Evolutionary conservation across 2,888 invertebrate genomes (phyloP).

Genomic region (Nipponacmea schrenckii): DNA sequence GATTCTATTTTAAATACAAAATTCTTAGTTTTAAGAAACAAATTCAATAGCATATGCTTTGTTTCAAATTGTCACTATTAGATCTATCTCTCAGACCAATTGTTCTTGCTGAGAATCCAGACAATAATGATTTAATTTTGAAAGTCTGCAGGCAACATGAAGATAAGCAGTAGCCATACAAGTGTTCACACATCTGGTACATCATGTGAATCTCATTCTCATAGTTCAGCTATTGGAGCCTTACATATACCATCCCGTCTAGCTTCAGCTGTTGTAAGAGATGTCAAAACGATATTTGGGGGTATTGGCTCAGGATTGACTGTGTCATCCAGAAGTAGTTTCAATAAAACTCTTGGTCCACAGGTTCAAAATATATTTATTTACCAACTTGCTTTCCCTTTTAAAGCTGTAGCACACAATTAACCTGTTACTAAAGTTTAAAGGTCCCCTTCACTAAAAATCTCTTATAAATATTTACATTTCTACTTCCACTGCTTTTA

Average conservation of each 20-base stretch:
- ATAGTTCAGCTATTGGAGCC: background rate
- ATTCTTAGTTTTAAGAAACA: no score
- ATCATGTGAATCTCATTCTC: background rate
- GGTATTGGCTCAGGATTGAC: background rate
- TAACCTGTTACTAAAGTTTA: no score
- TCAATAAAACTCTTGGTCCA: background rate
- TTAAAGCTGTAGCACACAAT: no score
- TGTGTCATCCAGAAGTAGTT: background rate
- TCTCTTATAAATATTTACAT: no score
- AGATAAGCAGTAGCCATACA: background rate
- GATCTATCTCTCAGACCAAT: no score
- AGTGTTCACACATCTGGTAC: constrained; percentile 5
- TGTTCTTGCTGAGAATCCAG: no score
- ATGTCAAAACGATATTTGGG: background rate
- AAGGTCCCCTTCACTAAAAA: no score
- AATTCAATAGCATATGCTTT: no score
- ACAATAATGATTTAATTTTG: background rate
- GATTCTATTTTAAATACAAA: no score
- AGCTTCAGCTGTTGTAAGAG: background rate
- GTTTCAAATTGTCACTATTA: no score
- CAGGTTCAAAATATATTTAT: background rate
- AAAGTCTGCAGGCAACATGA: background rate
- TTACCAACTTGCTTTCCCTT: no score
- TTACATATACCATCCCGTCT: background rate
- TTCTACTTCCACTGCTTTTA: no score